phyloP scores from a whole-genome alignment of 2,888 invertebrate species.

The Spilosoma lubricipeda region DNA sequence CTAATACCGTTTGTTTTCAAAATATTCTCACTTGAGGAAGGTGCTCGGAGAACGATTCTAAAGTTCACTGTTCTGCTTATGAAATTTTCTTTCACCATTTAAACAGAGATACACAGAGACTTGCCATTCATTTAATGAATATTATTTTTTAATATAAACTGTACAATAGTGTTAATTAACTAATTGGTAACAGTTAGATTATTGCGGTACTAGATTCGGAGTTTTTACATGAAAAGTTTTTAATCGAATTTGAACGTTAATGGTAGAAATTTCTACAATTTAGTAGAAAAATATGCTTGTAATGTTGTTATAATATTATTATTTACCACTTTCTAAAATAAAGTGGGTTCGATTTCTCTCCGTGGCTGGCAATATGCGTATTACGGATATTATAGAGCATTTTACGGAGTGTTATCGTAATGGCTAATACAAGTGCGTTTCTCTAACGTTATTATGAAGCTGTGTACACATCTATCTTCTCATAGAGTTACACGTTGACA shows the following conservation, averaged over 20 bases:
- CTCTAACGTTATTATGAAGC: neutral
- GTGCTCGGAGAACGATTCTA: too few relatives aligned
- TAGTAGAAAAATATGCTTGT: conserved; percentile 27
- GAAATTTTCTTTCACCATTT: neutral
- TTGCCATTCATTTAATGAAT: neutral
- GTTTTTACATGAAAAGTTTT: neutral
- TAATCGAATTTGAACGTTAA: neutral
- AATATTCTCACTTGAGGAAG: too few relatives aligned
- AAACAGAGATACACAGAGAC: neutral
- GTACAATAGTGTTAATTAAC: too few relatives aligned
- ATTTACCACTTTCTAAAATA: conserved; percentile 43
- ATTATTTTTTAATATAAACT: neutral
- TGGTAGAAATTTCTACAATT: conserved; percentile 6
- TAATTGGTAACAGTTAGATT: neutral
- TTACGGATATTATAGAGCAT: conserved; percentile 9
- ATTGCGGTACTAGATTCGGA: neutral
- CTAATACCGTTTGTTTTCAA: too few relatives aligned
- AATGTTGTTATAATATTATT: conserved; percentile 25
- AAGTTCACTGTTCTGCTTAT: neutral
- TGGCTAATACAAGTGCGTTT: neutral
- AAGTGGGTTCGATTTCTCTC: conserved; percentile 35
- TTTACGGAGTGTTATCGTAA: conserved; percentile 11
- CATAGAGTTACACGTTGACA: neutral
- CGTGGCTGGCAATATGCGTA: conserved; percentile 1
- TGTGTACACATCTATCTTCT: neutral